A percentile compares a stretch with the other conserved stretches of the same genome.
Evolutionary conservation across 2,797 vertebrate species (phyloP).

Genomic region (Gobio occitaniae): DNA sequence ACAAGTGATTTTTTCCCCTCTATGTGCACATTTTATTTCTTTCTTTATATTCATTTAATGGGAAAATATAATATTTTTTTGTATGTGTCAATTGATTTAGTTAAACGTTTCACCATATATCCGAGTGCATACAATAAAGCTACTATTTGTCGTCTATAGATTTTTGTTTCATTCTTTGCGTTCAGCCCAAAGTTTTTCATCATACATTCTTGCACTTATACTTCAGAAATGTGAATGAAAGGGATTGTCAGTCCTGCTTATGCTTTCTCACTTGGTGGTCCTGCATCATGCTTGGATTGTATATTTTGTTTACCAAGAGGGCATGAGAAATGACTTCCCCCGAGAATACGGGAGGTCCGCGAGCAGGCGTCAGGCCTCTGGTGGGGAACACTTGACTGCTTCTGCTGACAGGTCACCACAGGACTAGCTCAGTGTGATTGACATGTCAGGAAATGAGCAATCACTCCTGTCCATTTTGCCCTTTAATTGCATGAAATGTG

Average conservation of each 20-base stretch:
- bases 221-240: constrained; percentile 68
- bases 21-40: constrained; percentile 11
- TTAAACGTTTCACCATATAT: not conserved
- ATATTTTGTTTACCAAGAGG: constrained; percentile 69
- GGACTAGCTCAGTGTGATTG: constrained; percentile 55
- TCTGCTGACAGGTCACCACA: constrained; percentile 57
- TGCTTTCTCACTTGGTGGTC: constrained; percentile 67
- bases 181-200: constrained; percentile 61
- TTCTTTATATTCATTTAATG: not conserved
- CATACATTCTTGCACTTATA: constrained; percentile 69
- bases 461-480: constrained; percentile 44
- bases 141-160: constrained; percentile 37
- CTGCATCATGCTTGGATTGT: constrained; percentile 53
- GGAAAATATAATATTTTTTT: not conserved
- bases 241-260: constrained; percentile 62
- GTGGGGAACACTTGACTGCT: constrained; percentile 48
- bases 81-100: not conserved
- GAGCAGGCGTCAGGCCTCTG: constrained; percentile 46
- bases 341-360: constrained; percentile 49
- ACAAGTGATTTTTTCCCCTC: not conserved
- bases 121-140: constrained; percentile 33
- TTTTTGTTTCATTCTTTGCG: constrained; percentile 43
- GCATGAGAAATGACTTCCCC: constrained; percentile 68
- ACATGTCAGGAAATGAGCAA: constrained; percentile 61
- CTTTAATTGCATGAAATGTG: constrained; percentile 49